Conservation (phyloP, 2,797 vertebrate genomes). For the Anas flavirostris region DNA sequence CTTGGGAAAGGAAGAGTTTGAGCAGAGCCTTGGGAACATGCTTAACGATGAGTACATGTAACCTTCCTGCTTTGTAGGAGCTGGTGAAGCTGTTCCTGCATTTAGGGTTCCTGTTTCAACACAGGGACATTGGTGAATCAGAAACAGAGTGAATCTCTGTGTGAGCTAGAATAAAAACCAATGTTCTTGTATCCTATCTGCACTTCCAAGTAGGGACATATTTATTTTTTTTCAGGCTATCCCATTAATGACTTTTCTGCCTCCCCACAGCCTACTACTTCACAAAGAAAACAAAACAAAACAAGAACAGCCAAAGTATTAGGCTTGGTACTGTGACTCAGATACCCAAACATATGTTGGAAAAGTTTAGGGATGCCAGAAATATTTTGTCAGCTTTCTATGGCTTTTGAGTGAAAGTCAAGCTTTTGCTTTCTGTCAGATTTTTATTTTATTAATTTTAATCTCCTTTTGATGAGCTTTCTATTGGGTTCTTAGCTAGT, state of each 20-base stretch:
- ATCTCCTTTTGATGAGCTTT: slow-evolving; percentile 35
- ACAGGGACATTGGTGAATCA: neutral
- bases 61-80: neutral
- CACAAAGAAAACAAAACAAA: neutral
- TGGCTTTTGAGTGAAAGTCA: neutral
- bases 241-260: neutral
- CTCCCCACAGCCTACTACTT: neutral
- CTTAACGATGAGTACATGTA: neutral
- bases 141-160: neutral
- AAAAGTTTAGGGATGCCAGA: slow-evolving; percentile 9
- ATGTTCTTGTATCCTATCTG: neutral
- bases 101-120: neutral
- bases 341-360: neutral
- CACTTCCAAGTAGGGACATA: neutral
- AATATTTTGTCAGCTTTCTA: neutral
- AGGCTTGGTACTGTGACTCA: neutral
- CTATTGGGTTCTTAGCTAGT: slow-evolving; percentile 5
- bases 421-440: slow-evolving; percentile 7
- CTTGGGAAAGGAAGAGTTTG: neutral
- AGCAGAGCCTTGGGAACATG: neutral
- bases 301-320: neutral
- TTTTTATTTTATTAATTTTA: neutral
- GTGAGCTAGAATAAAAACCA: neutral
- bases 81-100: neutral
- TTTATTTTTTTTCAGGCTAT: neutral